These are phyloP conservation scores for Trichonephila clavata DNA, from an alignment of 1,140 invertebrate genomes.

Conservation along the genomic window DNA sequence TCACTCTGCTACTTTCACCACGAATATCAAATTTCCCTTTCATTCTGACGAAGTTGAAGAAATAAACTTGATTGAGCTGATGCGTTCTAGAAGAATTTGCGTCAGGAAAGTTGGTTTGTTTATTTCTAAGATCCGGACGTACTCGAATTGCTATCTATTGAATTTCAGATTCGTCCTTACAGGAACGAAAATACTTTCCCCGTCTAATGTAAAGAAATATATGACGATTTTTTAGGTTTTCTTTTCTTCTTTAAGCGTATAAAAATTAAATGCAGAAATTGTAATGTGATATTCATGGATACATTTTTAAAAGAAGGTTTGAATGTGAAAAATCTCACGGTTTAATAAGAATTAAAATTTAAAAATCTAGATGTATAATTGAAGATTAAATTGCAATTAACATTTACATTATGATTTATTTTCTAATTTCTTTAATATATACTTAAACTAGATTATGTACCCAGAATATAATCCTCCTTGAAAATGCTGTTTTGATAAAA, in stretches of 20 bases:
- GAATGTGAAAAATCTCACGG: too few relatives aligned
- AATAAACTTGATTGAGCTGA: slow-evolving; percentile 37
- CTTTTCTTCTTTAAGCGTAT: background rate
- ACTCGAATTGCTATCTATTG: background rate
- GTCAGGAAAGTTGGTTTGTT: background rate
- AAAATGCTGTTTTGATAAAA: too few relatives aligned
- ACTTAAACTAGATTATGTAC: too few relatives aligned
- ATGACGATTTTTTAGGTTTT: background rate
- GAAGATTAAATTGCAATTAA: too few relatives aligned
- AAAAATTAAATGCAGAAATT: background rate
- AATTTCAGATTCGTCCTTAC: background rate
- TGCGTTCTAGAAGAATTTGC: background rate
- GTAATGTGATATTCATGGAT: too few relatives aligned
- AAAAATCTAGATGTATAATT: too few relatives aligned
- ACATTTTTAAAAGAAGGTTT: too few relatives aligned
- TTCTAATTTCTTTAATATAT: too few relatives aligned
- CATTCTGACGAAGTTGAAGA: background rate
- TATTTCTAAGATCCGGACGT: background rate
- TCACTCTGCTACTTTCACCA: background rate
- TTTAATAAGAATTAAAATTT: too few relatives aligned
- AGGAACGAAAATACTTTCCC: background rate
- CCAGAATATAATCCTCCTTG: too few relatives aligned
- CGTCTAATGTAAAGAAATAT: background rate
- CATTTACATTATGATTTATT: too few relatives aligned
- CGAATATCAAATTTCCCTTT: background rate